These are phyloP conservation scores for Lamellibrachia columna DNA, from an alignment of 2,888 invertebrate genomes.

Conservation along the genomic window DNA sequence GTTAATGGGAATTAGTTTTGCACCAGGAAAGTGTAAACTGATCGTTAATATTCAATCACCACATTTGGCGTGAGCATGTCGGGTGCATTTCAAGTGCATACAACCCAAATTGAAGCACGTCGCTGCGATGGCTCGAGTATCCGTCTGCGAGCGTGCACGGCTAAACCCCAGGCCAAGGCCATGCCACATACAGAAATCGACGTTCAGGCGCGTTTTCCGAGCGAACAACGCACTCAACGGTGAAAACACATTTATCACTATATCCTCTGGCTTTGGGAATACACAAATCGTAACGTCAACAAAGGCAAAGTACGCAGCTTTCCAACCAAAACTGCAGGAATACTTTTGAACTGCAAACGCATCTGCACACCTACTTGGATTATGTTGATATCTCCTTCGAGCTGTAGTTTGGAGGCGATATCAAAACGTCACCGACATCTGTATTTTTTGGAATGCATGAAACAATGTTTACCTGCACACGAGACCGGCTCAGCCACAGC, in stretches of 20 bases:
- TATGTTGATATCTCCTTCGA: background rate
- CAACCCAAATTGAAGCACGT: background rate
- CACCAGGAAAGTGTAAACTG: background rate
- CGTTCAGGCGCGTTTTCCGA: background rate
- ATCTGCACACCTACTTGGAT: background rate
- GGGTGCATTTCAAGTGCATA: background rate
- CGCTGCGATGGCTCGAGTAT: background rate
- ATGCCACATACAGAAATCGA: background rate
- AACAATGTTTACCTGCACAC: background rate
- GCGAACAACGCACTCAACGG: background rate
- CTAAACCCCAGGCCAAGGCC: background rate
- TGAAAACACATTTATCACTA: background rate
- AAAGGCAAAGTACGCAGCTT: background rate
- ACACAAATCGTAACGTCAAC: background rate
- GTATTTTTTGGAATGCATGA: background rate
- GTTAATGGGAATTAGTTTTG: background rate
- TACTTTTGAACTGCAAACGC: background rate
- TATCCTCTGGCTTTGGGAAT: background rate
- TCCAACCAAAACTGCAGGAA: background rate
- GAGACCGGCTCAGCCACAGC: background rate
- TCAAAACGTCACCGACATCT: background rate
- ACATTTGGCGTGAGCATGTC: background rate
- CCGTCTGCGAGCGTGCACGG: background rate
- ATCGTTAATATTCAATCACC: background rate
- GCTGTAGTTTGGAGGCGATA: background rate